Evolutionary conservation across 2,888 invertebrate species (phyloP).

Genomic region (Caenorhabditis sp.): DNA sequence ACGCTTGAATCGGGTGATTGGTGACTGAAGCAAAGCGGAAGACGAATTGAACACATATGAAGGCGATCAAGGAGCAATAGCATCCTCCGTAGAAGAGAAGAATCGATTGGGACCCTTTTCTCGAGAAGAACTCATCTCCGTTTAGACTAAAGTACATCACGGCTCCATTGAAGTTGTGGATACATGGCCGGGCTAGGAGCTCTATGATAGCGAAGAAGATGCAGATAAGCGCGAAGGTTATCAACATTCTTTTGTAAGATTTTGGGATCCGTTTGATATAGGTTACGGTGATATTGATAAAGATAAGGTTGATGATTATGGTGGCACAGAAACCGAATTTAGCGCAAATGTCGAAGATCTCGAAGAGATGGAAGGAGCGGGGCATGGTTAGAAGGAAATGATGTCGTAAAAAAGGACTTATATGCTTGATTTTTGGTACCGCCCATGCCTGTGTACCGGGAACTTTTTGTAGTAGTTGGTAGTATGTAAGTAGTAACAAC

Average conservation of each 20-base stretch:
- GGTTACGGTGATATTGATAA: not conserved
- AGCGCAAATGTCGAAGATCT: not conserved
- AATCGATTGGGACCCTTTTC: not conserved
- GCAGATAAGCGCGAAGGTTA: not conserved
- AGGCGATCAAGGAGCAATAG: not conserved
- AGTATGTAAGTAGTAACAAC: no score
- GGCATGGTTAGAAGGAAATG: no score
- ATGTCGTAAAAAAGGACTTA: no score
- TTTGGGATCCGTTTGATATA: not conserved
- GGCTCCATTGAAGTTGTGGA: not conserved
- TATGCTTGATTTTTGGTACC: no score
- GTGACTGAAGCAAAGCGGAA: not conserved
- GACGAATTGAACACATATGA: not conserved
- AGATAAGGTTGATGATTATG: not conserved
- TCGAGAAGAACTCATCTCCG: not conserved
- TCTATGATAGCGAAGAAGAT: not conserved
- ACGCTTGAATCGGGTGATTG: not conserved
- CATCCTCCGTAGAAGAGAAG: not conserved
- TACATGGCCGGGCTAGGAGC: not conserved
- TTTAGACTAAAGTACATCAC: not conserved
- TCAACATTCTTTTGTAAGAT: not conserved
- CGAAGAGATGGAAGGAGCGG: not conserved
- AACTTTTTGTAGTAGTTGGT: no score
- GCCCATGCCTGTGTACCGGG: no score
- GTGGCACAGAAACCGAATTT: constrained; percentile 6